phyloP scores from a whole-genome alignment of 2,888 invertebrate genomes.

The Blastobasis adustella region DNA sequence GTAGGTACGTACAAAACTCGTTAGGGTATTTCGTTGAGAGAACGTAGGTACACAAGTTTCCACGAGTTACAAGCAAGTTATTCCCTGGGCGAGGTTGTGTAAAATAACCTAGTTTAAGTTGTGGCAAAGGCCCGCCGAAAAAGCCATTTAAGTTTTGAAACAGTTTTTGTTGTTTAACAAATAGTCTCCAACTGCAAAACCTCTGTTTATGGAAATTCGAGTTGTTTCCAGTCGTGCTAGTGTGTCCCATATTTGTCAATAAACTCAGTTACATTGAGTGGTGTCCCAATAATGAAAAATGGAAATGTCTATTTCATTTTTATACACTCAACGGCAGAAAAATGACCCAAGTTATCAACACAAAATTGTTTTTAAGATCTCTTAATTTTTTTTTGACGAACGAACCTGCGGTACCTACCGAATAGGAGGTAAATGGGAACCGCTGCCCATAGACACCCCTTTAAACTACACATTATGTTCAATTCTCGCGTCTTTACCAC shows the following conservation, averaged over 20 bases:
- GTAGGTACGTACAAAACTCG: background rate
- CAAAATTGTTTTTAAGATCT: too few species aligned
- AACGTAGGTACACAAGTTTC: constrained; percentile 3
- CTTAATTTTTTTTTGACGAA: too few species aligned
- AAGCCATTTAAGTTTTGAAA: constrained; percentile 17
- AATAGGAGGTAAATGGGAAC: too few species aligned
- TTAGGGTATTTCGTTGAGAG: constrained; percentile 2
- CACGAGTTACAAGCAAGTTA: constrained; percentile 11
- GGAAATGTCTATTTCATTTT: constrained; percentile 5
- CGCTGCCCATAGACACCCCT: too few species aligned
- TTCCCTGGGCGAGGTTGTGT: constrained; percentile 10
- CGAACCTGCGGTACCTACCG: too few species aligned
- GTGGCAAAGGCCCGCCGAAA: constrained; percentile 1
- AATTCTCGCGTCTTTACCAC: too few species aligned
- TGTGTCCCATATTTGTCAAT: constrained; percentile 5
- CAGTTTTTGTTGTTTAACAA: constrained; percentile 15
- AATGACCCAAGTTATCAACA: too few species aligned
- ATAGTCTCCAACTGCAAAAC: constrained; percentile 3
- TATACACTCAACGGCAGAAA: background rate
- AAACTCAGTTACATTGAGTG: background rate
- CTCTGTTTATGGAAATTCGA: constrained; percentile 13
- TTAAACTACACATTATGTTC: too few species aligned
- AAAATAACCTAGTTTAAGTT: constrained; percentile 9
- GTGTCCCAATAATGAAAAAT: background rate
- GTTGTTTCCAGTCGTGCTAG: constrained; percentile 6